These are phyloP conservation scores for Alcedo quadribrachys DNA, from an alignment of 2,797 vertebrate species.

Conservation along the genomic window DNA sequence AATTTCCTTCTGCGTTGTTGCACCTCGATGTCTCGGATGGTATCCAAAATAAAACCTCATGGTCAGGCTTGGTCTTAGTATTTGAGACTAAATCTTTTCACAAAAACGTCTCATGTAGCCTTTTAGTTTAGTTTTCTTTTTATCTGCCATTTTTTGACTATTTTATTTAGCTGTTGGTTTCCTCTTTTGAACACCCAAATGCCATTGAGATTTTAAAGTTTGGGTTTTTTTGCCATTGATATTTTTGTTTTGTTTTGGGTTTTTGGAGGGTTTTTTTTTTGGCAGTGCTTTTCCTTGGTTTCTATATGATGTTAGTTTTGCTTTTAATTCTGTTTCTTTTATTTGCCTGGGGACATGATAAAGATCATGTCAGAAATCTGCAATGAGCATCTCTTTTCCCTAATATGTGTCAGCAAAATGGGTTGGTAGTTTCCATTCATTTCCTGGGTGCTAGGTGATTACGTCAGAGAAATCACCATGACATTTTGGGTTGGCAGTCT, in stretches of 20 bases:
- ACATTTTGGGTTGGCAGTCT: background rate
- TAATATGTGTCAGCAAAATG: background rate
- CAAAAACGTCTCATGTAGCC: background rate
- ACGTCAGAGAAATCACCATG: slow-evolving; percentile 6
- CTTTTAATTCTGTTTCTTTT: background rate
- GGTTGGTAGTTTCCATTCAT: slow-evolving; percentile 8
- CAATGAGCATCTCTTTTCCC: background rate
- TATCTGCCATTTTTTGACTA: background rate
- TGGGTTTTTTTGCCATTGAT: background rate
- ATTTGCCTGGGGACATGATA: background rate
- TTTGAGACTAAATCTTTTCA: background rate
- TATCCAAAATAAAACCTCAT: background rate
- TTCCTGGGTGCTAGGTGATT: background rate
- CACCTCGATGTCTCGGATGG: background rate
- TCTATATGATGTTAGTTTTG: background rate
- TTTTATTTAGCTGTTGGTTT: background rate
- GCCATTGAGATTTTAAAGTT: background rate
- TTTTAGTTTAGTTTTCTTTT: background rate
- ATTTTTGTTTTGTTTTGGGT: too few species aligned
- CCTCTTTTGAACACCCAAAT: background rate
- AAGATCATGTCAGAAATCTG: background rate
- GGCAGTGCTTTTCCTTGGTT: background rate
- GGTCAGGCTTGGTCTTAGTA: background rate
- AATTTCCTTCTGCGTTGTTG: background rate
- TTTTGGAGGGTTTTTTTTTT: background rate